Evolutionary conservation across 2,888 invertebrate species (phyloP).

Genomic region (Agrotis puta): DNA sequence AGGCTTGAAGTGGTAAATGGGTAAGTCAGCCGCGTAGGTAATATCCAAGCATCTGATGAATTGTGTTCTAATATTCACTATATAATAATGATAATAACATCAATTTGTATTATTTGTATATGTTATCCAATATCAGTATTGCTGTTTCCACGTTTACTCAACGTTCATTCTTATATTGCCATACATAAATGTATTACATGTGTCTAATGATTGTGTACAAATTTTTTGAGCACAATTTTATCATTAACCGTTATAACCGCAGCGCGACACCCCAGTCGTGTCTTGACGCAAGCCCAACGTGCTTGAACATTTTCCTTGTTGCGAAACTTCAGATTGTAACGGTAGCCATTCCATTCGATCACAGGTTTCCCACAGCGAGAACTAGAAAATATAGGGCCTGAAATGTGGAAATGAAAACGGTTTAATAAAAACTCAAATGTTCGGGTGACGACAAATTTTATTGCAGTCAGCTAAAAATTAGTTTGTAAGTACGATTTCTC

Average conservation of each 20-base stretch:
- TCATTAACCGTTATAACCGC: conserved; percentile 36
- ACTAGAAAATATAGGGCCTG: conserved; percentile 38
- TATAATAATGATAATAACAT: too few species aligned
- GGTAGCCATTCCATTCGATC: conserved; percentile 61
- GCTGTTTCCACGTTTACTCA: too few species aligned
- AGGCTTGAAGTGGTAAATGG: too few species aligned
- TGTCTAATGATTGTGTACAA: conserved; percentile 44
- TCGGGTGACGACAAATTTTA: too few species aligned
- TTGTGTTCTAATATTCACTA: too few species aligned
- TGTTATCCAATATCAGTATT: too few species aligned
- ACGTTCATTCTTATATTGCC: too few species aligned
- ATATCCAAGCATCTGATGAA: too few species aligned
- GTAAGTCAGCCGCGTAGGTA: too few species aligned
- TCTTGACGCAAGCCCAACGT: conserved; percentile 46
- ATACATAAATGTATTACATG: too few species aligned
- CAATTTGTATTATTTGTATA: too few species aligned
- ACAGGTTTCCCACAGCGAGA: conserved; percentile 66
- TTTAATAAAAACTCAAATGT: too few species aligned
- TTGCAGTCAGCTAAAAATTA: neutral
- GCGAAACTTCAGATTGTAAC: conserved; percentile 45
- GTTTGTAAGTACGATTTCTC: neutral
- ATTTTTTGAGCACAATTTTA: conserved; percentile 23
- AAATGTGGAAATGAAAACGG: conserved; percentile 5
- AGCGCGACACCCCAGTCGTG: conserved; percentile 35
- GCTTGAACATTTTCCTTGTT: neutral